Conservation (phyloP, 2,797 vertebrate genomes). For the Lindbergichthys nudifrons region DNA sequence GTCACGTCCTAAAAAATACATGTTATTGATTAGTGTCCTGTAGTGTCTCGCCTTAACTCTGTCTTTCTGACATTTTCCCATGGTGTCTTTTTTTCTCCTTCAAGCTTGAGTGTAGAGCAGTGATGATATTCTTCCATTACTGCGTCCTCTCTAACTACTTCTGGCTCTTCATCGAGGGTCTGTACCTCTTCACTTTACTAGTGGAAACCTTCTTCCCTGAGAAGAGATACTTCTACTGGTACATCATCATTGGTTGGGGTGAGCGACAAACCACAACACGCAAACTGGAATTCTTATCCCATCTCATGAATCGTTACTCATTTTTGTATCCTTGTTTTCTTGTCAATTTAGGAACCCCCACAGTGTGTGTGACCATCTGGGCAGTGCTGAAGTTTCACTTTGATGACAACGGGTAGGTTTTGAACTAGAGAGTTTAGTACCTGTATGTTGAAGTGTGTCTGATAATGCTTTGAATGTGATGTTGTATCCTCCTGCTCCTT, state of each 20-base stretch:
- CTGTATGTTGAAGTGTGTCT: neutral
- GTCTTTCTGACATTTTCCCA: neutral
- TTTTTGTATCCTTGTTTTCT: neutral
- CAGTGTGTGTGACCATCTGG: conserved; percentile 94
- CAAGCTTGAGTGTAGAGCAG: conserved; percentile 93
- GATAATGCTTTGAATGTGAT: neutral
- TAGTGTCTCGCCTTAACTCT: no score
- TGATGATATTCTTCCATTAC: conserved; percentile 98
- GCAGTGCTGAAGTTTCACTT: conserved; percentile 92
- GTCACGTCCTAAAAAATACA: no score
- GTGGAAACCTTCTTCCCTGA: conserved; percentile 98
- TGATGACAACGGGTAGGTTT: conserved; percentile 89
- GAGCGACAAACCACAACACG: conserved; percentile 51
- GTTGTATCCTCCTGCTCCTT: neutral
- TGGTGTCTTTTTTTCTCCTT: neutral
- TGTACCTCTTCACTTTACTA: conserved; percentile 95
- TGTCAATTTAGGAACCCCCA: conserved; percentile 88
- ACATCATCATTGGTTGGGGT: conserved; percentile 98
- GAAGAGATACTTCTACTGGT: conserved; percentile 97
- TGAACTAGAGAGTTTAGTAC: neutral
- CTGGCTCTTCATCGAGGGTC: conserved; percentile 97
- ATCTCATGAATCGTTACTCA: neutral
- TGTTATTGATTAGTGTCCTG: no score
- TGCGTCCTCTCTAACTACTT: conserved; percentile 99
- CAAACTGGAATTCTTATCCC: neutral